These are phyloP conservation scores for Chaenodraco wilsoni DNA, from an alignment of 2,797 vertebrate genomes.

Conservation along the genomic window DNA sequence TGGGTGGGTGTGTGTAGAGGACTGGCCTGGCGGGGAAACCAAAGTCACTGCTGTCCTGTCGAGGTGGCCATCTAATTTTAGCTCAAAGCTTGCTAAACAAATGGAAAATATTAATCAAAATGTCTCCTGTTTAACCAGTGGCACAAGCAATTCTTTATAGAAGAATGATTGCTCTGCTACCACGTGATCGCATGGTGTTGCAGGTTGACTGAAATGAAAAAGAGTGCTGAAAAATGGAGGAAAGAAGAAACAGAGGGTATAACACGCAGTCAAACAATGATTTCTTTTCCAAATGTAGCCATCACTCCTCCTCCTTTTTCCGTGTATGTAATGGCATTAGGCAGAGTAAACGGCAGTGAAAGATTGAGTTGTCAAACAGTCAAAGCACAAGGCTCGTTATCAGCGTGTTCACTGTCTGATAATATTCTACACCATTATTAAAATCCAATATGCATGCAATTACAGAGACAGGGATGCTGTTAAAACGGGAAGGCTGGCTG, in stretches of 20 bases:
- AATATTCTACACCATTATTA: slow-evolving; percentile 83
- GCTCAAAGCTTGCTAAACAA: slow-evolving; percentile 85
- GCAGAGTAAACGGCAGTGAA: slow-evolving; percentile 74
- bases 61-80: slow-evolving; percentile 93
- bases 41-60: slow-evolving; percentile 87
- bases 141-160: slow-evolving; percentile 78
- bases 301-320: slow-evolving; percentile 47
- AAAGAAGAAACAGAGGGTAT: slow-evolving; percentile 45
- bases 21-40: slow-evolving; percentile 80
- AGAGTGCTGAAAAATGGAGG: slow-evolving; percentile 47
- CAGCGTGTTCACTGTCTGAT: slow-evolving; percentile 81
- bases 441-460: slow-evolving; percentile 82
- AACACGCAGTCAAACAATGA: slow-evolving; percentile 61
- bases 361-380: slow-evolving; percentile 85
- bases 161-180: slow-evolving; percentile 68
- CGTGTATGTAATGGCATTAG: slow-evolving; percentile 62
- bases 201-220: slow-evolving; percentile 57
- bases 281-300: slow-evolving; percentile 79
- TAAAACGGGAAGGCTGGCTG: slow-evolving; percentile 57
- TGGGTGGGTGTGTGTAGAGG: slow-evolving; percentile 32
- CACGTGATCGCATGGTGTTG: slow-evolving; percentile 32
- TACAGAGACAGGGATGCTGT: slow-evolving; percentile 69
- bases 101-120: slow-evolving; percentile 88
- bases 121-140: slow-evolving; percentile 82
- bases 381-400: slow-evolving; percentile 78